Evolutionary conservation across 2,888 invertebrate species (phyloP), one percentile per base, ranked within the genome.

Genomic region (Phortica okadai): DNA sequence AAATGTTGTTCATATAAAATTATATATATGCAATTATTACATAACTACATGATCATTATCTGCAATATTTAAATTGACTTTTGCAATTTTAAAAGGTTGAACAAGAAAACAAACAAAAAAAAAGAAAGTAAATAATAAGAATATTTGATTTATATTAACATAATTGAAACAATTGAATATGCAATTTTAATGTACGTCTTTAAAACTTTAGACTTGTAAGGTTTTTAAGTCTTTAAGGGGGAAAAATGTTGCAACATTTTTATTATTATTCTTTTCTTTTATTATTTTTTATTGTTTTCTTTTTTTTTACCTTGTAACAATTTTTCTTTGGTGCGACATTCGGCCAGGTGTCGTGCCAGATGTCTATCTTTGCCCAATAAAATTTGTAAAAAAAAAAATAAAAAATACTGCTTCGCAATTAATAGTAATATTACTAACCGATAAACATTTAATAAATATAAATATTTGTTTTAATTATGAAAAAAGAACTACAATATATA

Each of bases 231-330:
- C 62, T 62, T 62, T 21, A 16, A 25, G 2, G 21, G 21, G 21
- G 25, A 62, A 62, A 62, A 62, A 62, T 62, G 62, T 62, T 62
- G 62, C 62, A 62, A 62, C 62, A 62, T 62, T 62, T 62, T 62
- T 62, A 33, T 33, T 33, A 33, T 33, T 33, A 33, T 33, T 59
- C 16, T 59, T 59, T 59, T 8, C 14, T 59, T n/a, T 59, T 59
- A 50, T 50, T 59, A 6, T 59, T 2, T 2, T n/a, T 14, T 59
- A 59, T 14, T 11, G 6, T 6, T 6, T 45, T n/a, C n/a, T 45
- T 45, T 58, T 6, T 21, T 21, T 21, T 21, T 59, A 21, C 59
- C 14, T 59, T 59, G 59, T 59, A 59, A 2, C 14, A 8, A 59
- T 16, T n/a, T 59, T n/a, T 1, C 33, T 4, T 33, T 33, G 33